Percentiles rank a stretch among this genome's conserved stretches.
These are phyloP conservation scores for Sitophilus oryzae DNA, from an alignment of 1,140 invertebrate genomes.

Conservation along the genomic window DNA sequence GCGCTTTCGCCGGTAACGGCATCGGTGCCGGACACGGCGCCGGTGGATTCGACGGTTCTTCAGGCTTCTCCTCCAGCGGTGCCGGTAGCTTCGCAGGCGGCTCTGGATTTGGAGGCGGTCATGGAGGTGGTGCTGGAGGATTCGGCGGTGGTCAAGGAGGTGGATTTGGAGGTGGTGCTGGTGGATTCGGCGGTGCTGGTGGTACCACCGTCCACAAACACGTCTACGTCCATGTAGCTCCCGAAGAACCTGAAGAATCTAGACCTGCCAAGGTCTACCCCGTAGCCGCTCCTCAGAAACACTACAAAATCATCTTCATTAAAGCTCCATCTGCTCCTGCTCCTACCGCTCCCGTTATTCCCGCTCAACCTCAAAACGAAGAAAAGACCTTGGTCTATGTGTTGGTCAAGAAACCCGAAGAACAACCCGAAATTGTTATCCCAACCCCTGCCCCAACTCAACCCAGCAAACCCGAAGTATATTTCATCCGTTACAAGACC, in stretches of 20 bases:
- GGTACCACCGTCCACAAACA: slow-evolving; percentile 56
- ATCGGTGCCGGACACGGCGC: slow-evolving; percentile 42
- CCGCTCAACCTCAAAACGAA: slow-evolving; percentile 63
- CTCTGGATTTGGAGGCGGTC: slow-evolving; percentile 5
- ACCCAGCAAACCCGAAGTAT: slow-evolving; percentile 78
- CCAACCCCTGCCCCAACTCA: slow-evolving; percentile 69
- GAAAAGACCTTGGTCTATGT: slow-evolving; percentile 88
- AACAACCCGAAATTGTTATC: slow-evolving; percentile 67
- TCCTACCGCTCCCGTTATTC: slow-evolving; percentile 59
- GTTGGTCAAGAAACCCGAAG: slow-evolving; percentile 77
- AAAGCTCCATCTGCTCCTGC: slow-evolving; percentile 74
- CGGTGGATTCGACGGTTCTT: slow-evolving; percentile 69
- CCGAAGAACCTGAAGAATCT: slow-evolving; percentile 62
- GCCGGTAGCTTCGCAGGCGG: slow-evolving; percentile 15
- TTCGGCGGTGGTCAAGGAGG: slow-evolving; percentile 7
- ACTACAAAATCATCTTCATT: slow-evolving; percentile 86
- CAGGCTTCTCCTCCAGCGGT: slow-evolving; percentile 7
- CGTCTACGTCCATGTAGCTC: slow-evolving; percentile 63
- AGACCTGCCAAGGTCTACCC: slow-evolving; percentile 39
- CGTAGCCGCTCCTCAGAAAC: slow-evolving; percentile 63
- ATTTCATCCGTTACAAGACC: slow-evolving; percentile 86
- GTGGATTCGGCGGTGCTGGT: slow-evolving; percentile 1
- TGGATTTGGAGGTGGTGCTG: slow-evolving; percentile 12
- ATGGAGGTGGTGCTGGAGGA: not conserved
- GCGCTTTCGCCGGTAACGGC: not conserved